Conservation (phyloP, 35 echinoderm and acorn worm genomes). For the Amphiura filiformis region DNA sequence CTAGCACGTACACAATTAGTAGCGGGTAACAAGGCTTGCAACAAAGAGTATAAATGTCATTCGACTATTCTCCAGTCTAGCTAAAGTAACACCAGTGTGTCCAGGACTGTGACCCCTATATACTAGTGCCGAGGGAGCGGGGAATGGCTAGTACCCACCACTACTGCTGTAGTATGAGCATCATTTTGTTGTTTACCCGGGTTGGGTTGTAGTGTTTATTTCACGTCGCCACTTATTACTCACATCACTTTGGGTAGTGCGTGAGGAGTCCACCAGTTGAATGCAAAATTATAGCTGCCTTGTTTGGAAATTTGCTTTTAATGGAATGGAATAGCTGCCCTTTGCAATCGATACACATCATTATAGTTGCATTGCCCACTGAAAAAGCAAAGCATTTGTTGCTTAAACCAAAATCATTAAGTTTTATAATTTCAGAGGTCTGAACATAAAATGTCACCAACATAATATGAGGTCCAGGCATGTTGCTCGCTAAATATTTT, state of each 20-base stretch:
- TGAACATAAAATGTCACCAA: too few relatives aligned
- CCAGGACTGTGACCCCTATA: not conserved
- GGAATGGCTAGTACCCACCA: not conserved
- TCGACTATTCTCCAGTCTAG: not conserved
- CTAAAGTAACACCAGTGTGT: not conserved
- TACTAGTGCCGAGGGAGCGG: too few relatives aligned
- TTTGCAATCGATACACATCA: not conserved
- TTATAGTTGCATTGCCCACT: too few relatives aligned
- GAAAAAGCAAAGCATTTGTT: too few relatives aligned
- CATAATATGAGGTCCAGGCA: too few relatives aligned
- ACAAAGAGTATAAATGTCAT: not conserved
- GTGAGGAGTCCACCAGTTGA: not conserved
- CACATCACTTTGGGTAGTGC: not conserved
- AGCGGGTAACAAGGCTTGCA: not conserved
- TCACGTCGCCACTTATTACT: not conserved
- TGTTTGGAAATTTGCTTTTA: not conserved
- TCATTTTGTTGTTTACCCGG: not conserved
- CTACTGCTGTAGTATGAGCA: too few relatives aligned
- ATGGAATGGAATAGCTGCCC: not conserved
- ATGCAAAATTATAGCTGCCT: not conserved
- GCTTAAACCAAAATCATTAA: too few relatives aligned
- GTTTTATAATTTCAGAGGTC: too few relatives aligned
- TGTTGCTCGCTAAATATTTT: too few relatives aligned
- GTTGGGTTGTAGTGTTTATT: not conserved
- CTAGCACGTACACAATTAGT: not conserved